phyloP scores from a whole-genome alignment of 2,113 vertebrate species.

The Corythornis vintsioides region DNA sequence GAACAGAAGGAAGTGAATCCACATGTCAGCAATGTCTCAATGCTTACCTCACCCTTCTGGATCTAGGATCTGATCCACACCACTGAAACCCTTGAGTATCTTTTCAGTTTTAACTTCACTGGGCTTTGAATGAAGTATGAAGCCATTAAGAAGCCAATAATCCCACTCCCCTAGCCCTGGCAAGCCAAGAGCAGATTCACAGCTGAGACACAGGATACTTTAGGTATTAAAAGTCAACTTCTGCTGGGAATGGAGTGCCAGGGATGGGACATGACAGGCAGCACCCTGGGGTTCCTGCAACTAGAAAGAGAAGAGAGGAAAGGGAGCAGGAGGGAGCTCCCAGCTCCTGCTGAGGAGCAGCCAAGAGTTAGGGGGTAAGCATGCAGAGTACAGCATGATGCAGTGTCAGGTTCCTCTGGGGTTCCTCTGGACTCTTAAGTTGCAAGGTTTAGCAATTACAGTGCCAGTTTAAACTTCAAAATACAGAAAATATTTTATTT shows the following conservation, averaged over 20 bases:
- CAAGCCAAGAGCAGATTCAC: background rate
- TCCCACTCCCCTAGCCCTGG: background rate
- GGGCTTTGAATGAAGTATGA: background rate
- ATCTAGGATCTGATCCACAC: background rate
- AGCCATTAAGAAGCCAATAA: background rate
- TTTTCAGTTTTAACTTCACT: background rate
- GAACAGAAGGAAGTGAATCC: background rate
- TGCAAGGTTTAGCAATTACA: background rate
- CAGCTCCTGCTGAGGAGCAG: background rate
- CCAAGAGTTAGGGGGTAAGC: background rate
- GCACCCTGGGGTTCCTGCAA: background rate
- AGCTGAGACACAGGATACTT: background rate
- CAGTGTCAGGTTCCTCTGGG: background rate
- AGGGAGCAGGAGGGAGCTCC: background rate
- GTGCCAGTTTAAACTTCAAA: constrained; percentile 19
- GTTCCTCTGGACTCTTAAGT: constrained; percentile 6
- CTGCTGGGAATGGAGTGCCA: background rate
- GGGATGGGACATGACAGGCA: background rate
- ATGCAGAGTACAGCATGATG: background rate
- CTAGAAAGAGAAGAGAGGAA: background rate
- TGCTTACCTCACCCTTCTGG: background rate
- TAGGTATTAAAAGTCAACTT: background rate
- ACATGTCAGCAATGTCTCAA: background rate
- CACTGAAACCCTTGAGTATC: background rate
- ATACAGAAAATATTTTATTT: background rate